A percentile compares a stretch with the other conserved stretches of the same genome.
phyloP scores from a whole-genome alignment of 2,113 vertebrate genomes.

The Danionella cerebrum region DNA sequence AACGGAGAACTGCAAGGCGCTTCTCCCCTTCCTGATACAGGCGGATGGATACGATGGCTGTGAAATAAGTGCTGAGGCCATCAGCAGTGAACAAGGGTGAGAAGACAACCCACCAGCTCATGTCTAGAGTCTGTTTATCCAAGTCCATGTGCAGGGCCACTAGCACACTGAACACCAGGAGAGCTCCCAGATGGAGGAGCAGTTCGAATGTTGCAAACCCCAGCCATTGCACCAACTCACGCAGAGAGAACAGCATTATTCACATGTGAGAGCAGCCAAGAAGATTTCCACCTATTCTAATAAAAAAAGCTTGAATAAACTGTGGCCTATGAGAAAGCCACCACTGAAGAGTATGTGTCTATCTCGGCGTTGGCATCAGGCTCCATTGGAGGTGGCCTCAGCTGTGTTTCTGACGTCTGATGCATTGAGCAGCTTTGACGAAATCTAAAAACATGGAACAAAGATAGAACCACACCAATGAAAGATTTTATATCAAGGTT shows the following conservation, averaged over 20 bases:
- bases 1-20: constrained; percentile 85
- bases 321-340: not conserved
- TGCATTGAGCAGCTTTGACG: not conserved
- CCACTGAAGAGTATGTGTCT: not conserved
- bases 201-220: constrained; percentile 94
- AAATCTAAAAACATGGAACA: constrained; percentile 1
- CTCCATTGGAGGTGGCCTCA: not conserved
- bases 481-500: not conserved
- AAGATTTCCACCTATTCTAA: no score
- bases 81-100: constrained; percentile 90
- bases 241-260: constrained; percentile 87
- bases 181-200: constrained; percentile 79
- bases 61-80: constrained; percentile 96
- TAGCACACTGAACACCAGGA: constrained; percentile 82
- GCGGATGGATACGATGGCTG: constrained; percentile 90
- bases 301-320: no score
- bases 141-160: constrained; percentile 79
- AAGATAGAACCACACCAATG: no score
- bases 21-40: constrained; percentile 97
- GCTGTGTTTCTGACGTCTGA: not conserved
- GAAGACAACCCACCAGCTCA: constrained; percentile 93
- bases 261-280: no score
- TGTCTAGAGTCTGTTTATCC: constrained; percentile 61
- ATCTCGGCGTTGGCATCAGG: constrained; percentile 19
- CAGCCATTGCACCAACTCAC: constrained; percentile 93